Base-by-base conservation (phyloP, 2,113 vertebrate genomes). In the Chaetodon auriga region DNA sequence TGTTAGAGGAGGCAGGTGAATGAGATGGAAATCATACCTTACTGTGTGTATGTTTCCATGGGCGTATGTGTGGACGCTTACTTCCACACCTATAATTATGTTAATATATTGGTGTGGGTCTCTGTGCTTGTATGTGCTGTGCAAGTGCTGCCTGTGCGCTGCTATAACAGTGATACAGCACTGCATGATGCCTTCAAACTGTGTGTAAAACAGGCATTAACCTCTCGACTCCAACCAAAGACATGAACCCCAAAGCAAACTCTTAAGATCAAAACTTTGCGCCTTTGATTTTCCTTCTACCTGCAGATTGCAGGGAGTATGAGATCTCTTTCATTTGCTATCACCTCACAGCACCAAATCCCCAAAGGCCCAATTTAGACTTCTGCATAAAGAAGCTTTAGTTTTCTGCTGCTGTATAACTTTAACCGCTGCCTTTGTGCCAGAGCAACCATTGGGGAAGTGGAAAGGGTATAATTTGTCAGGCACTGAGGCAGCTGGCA, bases 381-480 rank as follows among this genome's bases (percentile, higher is more conserved):
- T 58, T 66, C 48, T 72, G 35, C 68, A 81, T 61, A 41, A 65
- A 63, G 66, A 77, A 82, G 80, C 57, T 25, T 35, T 53, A 62
- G n/a, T 53, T 38, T 14, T 83, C 48, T 64, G n/a, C 30, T 58
- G 71, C 83, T 89, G 71, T 85, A 68, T 77, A 83, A 81, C 72
- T 64, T 41, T 83, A 75, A 80, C 64, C 58, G 25, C 65, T 48
- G 58, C n/a, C 36, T 89, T 84, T 82, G 73, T 72, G 41, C 65
- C 76, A 86, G 66, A 83, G 55, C 25, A 80, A 58, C 71, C 51
- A 53, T 16, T 23, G 46, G 66, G 64, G 58, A 72, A 64, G 63
- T 70, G 49, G n/a, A 85, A 53, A 84, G 71, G 77, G 23, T 76
- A 72, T 85, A 81, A 83, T 82, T 86, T 89, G 63, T 80, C 73